phyloP scores from a whole-genome alignment of 2,888 invertebrate genomes.

The Buathra laborator region DNA sequence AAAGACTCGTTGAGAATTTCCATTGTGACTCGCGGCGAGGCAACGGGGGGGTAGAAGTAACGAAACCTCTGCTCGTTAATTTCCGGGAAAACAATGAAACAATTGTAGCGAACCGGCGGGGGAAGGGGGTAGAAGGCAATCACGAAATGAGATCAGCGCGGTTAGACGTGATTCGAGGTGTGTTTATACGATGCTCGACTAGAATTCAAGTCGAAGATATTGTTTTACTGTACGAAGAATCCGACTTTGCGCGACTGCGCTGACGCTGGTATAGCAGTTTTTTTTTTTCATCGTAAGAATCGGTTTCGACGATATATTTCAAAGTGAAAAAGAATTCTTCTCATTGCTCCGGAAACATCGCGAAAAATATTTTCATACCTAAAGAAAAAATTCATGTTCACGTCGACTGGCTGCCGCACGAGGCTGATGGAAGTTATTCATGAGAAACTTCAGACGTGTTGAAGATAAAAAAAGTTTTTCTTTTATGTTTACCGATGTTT shows the following conservation, averaged over 20 bases:
- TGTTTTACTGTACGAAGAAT: slow-evolving; percentile 16
- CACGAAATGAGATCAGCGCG: slow-evolving; percentile 70
- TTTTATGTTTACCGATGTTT: too few relatives aligned
- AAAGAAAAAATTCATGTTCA: too few relatives aligned
- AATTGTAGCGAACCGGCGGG: slow-evolving; percentile 68
- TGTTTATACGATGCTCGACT: slow-evolving; percentile 54
- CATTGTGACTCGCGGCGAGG: slow-evolving; percentile 32
- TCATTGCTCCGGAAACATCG: not conserved
- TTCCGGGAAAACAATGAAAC: slow-evolving; percentile 74
- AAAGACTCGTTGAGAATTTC: slow-evolving; percentile 50
- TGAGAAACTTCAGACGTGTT: too few relatives aligned
- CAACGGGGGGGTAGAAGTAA: slow-evolving; percentile 48
- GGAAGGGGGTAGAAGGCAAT: slow-evolving; percentile 53
- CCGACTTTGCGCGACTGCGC: not conserved
- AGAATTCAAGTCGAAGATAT: slow-evolving; percentile 35
- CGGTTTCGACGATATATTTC: not conserved
- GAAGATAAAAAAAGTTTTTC: too few relatives aligned
- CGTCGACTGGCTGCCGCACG: too few relatives aligned
- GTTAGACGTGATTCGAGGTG: slow-evolving; percentile 64
- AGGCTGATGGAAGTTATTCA: too few relatives aligned
- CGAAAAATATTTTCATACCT: not conserved
- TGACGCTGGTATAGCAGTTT: not conserved
- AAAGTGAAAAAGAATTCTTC: not conserved
- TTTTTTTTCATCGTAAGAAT: not conserved
- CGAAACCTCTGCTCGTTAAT: slow-evolving; percentile 71